Evolutionary conservation across 2,797 vertebrate genomes (phyloP), one percentile per base, ranked within the genome.

Genomic region (Uromys caudimaculatus): DNA sequence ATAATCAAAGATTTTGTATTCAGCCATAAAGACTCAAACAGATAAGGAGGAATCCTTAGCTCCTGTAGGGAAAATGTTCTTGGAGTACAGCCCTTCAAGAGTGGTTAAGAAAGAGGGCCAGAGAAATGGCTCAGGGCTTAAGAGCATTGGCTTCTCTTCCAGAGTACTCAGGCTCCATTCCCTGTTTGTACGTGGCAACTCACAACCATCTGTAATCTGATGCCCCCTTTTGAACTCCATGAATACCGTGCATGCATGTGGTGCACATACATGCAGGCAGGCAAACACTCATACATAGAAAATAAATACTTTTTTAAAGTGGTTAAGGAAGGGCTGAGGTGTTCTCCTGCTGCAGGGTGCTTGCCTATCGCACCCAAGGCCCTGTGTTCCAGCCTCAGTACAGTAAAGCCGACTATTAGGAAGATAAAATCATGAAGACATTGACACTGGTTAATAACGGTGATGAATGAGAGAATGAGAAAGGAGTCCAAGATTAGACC

Each of bases 361-460:
- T 64, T 62, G 75, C 58, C 75, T n/a, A 27, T 9, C 7, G 47
- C 27, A 19, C 10, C 41, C 56, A 62, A 50, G 32, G 44, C 58
- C 47, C 5, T 64, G 38, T 9, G 4, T 52, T 78, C 47, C 52
- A 76, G 24, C 3, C 89, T 52, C 23, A 78, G 32, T n/a, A n/a
- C 44, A 41, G 9, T 7, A 8, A 79, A 52, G 35, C 44, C 38
- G 75, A 38, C 32, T 47, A 12, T 35, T 54, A 93, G 23, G 56
- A 78, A 62, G 38, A 89, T 6, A 71, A 92, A 94, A 93, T 81
- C 71, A 35, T n/a, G 14, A 89, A 71, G 82, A 67, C 24, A 54
- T 76, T 0, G n/a, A 38, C 38, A 21, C 44, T 41, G 41, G 78
- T n/a, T 81, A 64, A 50, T 29, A 60, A 3, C 10, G 44, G 52